Conservation (phyloP, 1,140 invertebrate species). For the Gryon sp. region DNA sequence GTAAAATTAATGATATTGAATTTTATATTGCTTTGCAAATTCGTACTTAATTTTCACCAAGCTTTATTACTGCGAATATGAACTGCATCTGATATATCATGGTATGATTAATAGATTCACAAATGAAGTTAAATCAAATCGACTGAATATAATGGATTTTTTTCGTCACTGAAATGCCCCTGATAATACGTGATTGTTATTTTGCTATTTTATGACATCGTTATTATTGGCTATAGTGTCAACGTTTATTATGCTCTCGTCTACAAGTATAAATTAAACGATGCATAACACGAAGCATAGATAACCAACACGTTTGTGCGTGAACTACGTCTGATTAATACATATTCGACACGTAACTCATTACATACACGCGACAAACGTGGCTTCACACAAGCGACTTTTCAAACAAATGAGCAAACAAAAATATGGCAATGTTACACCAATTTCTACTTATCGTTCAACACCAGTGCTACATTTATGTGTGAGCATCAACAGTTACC, state of each 20-base stretch:
- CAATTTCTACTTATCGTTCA: constrained; percentile 23
- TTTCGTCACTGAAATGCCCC: constrained; percentile 25
- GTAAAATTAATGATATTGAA: no score
- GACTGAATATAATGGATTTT: constrained; percentile 38
- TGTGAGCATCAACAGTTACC: no score
- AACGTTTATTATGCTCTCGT: constrained; percentile 49
- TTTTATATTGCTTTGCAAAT: no score
- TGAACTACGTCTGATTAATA: constrained; percentile 57
- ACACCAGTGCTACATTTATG: background rate
- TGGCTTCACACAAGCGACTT: constrained; percentile 30
- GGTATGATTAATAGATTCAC: constrained; percentile 47
- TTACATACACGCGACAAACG: constrained; percentile 49
- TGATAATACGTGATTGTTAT: constrained; percentile 55
- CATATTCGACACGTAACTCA: constrained; percentile 60
- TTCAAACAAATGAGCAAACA: constrained; percentile 16
- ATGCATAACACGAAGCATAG: constrained; percentile 49
- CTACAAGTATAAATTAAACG: constrained; percentile 64
- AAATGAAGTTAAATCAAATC: constrained; percentile 57
- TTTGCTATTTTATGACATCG: constrained; percentile 57
- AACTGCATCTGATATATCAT: constrained; percentile 16
- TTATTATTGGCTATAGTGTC: constrained; percentile 55
- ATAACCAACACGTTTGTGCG: constrained; percentile 59
- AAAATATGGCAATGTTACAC: constrained; percentile 18
- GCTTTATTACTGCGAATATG: constrained; percentile 1
- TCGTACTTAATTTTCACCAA: no score